Evolutionary conservation across 2,888 invertebrate species (phyloP).

Genomic region (Meta bourneti): DNA sequence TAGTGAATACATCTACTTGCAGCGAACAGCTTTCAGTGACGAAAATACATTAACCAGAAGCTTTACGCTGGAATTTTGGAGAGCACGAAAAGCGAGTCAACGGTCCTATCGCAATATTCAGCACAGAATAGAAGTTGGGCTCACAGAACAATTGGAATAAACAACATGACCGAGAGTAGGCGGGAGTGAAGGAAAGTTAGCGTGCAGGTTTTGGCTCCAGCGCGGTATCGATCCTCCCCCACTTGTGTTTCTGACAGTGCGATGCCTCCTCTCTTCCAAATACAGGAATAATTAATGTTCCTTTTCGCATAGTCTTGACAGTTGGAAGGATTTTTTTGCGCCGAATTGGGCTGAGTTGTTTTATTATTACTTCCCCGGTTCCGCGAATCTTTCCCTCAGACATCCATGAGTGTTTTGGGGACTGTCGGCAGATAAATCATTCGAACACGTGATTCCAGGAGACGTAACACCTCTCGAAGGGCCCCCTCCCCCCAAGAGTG

Average conservation of each 20-base stretch:
- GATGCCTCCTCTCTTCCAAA: constrained; percentile 55
- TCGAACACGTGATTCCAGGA: constrained; percentile 54
- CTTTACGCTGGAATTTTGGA: no score
- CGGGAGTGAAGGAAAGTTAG: not conserved
- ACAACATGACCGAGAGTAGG: not conserved
- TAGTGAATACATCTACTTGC: no score
- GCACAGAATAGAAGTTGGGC: not conserved
- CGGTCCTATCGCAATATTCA: no score
- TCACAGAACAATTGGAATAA: constrained; percentile 17
- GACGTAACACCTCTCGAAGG: constrained; percentile 64
- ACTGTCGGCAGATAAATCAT: constrained; percentile 68
- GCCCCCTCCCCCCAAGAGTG: not conserved
- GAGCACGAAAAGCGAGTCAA: no score
- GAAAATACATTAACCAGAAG: no score
- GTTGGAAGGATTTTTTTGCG: constrained; percentile 14
- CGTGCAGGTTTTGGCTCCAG: constrained; percentile 52
- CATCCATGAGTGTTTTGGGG: constrained; percentile 11
- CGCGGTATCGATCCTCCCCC: constrained; percentile 45
- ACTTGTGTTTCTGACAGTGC: constrained; percentile 58
- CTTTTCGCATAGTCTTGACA: constrained; percentile 43
- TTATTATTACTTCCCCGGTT: constrained; percentile 20
- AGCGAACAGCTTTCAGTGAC: no score
- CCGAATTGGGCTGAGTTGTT: constrained; percentile 14
- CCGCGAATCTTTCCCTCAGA: constrained; percentile 26
- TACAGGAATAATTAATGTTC: constrained; percentile 74